Evolutionary conservation across 2,797 vertebrate genomes (phyloP).

Genomic region (Chiloscyllium punctatum): DNA sequence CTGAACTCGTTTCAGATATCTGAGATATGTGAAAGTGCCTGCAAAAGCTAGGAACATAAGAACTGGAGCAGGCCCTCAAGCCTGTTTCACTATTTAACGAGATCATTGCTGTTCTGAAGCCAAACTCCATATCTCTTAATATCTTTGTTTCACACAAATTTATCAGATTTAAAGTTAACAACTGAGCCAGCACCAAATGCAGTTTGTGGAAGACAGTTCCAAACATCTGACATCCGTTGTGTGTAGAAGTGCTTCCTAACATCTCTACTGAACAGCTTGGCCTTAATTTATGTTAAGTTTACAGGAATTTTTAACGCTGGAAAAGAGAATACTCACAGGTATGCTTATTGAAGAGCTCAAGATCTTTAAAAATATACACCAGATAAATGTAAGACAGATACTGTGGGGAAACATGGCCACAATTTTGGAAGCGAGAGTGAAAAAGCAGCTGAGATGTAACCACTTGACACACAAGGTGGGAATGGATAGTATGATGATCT

Average conservation of each 20-base stretch:
- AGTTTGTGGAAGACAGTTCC: no score
- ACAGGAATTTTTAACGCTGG: not conserved
- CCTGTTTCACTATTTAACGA: no score
- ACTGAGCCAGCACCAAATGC: no score
- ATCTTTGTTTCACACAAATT: no score
- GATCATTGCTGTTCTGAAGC: no score
- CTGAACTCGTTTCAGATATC: not conserved
- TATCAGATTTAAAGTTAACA: no score
- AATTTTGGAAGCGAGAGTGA: not conserved
- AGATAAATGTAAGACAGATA: not conserved
- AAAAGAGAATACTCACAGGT: not conserved
- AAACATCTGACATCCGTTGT: no score
- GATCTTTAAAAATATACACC: not conserved
- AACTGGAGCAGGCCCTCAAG: no score
- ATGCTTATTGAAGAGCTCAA: not conserved
- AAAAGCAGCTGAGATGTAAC: not conserved
- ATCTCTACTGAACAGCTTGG: no score
- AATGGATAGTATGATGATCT: not conserved
- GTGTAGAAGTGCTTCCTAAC: no score
- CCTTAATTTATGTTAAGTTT: no score
- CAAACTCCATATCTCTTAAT: no score
- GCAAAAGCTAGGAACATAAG: not conserved
- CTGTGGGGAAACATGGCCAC: not conserved
- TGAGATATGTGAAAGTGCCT: not conserved
- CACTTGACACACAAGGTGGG: not conserved